These are phyloP conservation scores for Callospermophilus lateralis DNA, from an alignment of 2,113 vertebrate genomes.

Conservation along the genomic window DNA sequence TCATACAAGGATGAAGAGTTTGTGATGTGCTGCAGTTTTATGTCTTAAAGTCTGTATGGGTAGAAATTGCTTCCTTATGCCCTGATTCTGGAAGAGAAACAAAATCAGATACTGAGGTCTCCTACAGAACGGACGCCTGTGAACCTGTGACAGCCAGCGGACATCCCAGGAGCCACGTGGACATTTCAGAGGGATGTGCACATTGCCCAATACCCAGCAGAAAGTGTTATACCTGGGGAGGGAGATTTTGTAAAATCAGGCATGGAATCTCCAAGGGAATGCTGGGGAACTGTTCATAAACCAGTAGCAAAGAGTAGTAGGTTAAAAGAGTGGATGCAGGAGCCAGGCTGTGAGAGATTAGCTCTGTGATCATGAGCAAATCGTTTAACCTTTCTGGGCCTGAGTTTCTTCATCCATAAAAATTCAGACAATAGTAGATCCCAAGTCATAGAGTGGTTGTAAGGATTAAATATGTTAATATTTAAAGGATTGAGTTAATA, in stretches of 20 bases:
- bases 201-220: neutral
- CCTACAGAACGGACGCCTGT: neutral
- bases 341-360: neutral
- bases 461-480: neutral
- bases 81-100: neutral
- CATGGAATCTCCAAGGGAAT: neutral
- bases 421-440: constrained; percentile 46
- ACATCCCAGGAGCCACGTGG: neutral
- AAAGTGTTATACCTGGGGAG: neutral
- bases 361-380: neutral
- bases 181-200: constrained; percentile 14
- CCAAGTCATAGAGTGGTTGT: neutral
- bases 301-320: neutral
- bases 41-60: constrained; percentile 37
- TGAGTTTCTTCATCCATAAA: constrained; percentile 5
- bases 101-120: neutral
- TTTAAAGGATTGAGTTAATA: constrained; percentile 39
- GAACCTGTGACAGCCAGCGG: neutral
- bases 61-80: constrained; percentile 23
- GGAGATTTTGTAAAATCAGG: constrained; percentile 32
- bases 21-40: neutral
- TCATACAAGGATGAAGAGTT: neutral
- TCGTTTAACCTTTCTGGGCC: neutral
- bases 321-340: neutral
- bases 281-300: neutral